Evolutionary conservation across 2,888 invertebrate genomes (phyloP).

Genomic region (Idaea straminata): DNA sequence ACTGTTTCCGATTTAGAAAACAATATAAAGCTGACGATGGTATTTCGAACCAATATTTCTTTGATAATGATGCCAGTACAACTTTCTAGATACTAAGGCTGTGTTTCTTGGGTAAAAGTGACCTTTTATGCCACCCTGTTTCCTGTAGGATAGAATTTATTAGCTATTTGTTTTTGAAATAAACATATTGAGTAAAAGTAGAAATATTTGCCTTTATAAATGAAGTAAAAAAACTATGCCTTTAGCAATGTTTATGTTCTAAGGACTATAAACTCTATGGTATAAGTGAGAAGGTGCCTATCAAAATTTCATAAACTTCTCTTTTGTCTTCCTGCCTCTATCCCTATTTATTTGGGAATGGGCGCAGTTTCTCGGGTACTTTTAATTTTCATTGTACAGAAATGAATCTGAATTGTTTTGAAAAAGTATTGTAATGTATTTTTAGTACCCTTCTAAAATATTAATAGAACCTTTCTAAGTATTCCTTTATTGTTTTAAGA

Average conservation of each 20-base stretch:
- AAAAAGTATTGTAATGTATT: too few relatives aligned
- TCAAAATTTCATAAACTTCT: too few relatives aligned
- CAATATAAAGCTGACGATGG: constrained; percentile 66
- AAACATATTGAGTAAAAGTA: not conserved
- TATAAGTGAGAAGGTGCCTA: too few relatives aligned
- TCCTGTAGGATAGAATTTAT: constrained; percentile 1
- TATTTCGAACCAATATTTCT: constrained; percentile 58
- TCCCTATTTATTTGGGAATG: too few relatives aligned
- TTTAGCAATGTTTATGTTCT: too few relatives aligned
- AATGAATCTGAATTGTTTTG: too few relatives aligned
- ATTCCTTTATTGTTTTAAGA: not conserved
- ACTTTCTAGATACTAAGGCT: constrained; percentile 44
- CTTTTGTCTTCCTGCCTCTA: too few relatives aligned
- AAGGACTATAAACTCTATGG: too few relatives aligned
- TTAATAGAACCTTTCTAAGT: not conserved
- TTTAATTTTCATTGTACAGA: too few relatives aligned
- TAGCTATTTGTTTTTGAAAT: constrained; percentile 1
- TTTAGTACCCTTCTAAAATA: not conserved
- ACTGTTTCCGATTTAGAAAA: constrained; percentile 70
- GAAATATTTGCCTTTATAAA: not conserved
- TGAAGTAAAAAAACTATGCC: not conserved
- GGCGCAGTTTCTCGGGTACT: too few relatives aligned
- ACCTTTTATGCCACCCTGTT: constrained; percentile 22
- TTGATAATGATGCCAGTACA: constrained; percentile 62
- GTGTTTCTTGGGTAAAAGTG: constrained; percentile 30